Evolutionary conservation across 1,140 invertebrate species (phyloP).

Genomic region (Nixonia krombeini): DNA sequence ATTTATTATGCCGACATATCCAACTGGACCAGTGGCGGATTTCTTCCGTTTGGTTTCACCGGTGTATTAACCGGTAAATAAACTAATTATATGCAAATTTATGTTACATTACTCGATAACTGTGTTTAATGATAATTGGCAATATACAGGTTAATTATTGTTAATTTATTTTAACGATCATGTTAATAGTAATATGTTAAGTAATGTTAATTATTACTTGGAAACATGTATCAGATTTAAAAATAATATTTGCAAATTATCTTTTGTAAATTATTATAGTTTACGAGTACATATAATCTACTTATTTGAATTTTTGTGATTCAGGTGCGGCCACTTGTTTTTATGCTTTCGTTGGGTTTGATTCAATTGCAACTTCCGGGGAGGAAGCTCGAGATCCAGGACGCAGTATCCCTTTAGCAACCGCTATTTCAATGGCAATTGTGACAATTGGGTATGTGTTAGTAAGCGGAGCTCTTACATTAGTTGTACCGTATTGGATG

Average conservation of each 20-base stretch:
- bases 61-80: conserved; percentile 77
- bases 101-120: no score
- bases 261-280: no score
- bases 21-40: conserved; percentile 88
- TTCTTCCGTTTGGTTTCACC: conserved; percentile 85
- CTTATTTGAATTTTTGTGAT: no score
- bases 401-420: conserved; percentile 86
- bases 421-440: conserved; percentile 82
- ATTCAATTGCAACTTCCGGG: conserved; percentile 88
- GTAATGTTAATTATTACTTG: no score
- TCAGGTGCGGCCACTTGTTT: conserved; percentile 90
- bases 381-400: conserved; percentile 88
- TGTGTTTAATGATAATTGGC: no score
- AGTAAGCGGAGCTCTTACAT: conserved; percentile 85
- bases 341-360: conserved; percentile 90
- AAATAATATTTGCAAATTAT: no score
- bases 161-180: no score
- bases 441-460: conserved; percentile 85
- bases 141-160: no score
- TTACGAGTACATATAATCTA: no score
- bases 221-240: no score
- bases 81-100: not conserved
- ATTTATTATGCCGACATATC: conserved; percentile 83
- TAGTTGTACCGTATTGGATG: conserved; percentile 85
- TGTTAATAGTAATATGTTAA: no score